Base-by-base conservation (phyloP, 1,140 invertebrate species). In the Drosophila sulfurigaster region DNA sequence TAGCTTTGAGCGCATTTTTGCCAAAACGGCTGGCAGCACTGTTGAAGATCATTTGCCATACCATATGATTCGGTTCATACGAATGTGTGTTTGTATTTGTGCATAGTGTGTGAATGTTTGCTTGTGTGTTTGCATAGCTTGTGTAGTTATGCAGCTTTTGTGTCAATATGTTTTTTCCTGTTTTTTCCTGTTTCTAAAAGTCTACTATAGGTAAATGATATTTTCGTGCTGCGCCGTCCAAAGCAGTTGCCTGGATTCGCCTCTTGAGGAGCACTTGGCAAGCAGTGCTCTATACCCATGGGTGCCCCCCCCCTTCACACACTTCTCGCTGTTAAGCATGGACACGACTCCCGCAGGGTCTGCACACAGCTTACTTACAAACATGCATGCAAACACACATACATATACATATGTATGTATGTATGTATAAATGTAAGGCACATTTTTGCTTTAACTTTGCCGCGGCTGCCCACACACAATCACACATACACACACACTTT, bases 371-470 rank as follows among this genome's bases (percentile, higher is more conserved):
- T 48, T 48, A 64, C 75, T 68, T 1, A 48, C 38, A 56, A 13
- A 51, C 1, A 38, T 15, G 11, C 30, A 38, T 38, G 30, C 66
- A 54, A 8, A 35, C 48, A 32, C 2, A 56, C 28, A 46, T n/a
- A n/a, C 16, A 35, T 30, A 20, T 16, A 35, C 25, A 15, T 11
- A 45, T 52, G 49, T 41, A 38, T 28, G 49, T 41, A 38, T 28
- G 16, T 13, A 10, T 52, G 48, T 52, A 65, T 35, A 43, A 52
- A 77, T 87, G 83, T 88, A 87, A 87, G 82, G 76, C 83, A 85
- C 69, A 74, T 75, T 87, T 85, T 63, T 89, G 69, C 83, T 88
- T 88, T 89, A 88, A 88, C 78, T 88, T 88, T 89, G 85, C 83
- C 83, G 83, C 82, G 51, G 60, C 65, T 68, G 66, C 78, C 58